Conservation (phyloP, 2,113 vertebrate genomes). For the Heterochromis multidens region DNA sequence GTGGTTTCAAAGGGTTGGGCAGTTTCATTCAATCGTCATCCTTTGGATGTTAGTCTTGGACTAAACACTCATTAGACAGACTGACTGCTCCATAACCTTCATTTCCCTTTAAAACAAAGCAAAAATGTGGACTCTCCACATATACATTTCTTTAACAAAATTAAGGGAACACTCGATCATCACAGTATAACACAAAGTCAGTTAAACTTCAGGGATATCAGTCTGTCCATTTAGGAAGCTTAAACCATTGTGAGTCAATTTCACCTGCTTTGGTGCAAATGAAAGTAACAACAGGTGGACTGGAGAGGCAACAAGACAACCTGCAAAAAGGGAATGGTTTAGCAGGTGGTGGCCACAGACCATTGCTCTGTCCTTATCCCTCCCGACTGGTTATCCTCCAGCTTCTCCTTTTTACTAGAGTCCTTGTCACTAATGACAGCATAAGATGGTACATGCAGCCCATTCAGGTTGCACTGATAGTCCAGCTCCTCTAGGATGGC, state of each 20-base stretch:
- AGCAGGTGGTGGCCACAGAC: too few species aligned
- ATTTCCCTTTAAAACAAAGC: not conserved
- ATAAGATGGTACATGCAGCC: not conserved
- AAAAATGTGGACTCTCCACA: not conserved
- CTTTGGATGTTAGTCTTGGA: not conserved
- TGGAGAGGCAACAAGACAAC: not conserved
- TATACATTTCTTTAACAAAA: fast-evolving
- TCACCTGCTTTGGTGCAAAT: not conserved
- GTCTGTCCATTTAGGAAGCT: not conserved
- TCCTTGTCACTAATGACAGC: not conserved
- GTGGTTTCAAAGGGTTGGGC: not conserved
- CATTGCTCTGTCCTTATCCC: too few species aligned
- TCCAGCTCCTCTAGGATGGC: not conserved
- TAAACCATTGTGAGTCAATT: not conserved
- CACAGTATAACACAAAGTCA: not conserved
- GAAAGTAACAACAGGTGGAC: not conserved
- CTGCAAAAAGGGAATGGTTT: not conserved
- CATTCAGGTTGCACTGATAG: too few species aligned
- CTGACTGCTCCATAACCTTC: not conserved
- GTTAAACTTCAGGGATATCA: not conserved
- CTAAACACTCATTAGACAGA: not conserved
- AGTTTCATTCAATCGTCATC: not conserved
- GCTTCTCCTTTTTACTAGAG: not conserved
- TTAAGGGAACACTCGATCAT: too few species aligned
- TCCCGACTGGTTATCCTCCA: not conserved